Evolutionary conservation across 2,888 invertebrate species (phyloP).

Genomic region (Platycheirus rosarum): DNA sequence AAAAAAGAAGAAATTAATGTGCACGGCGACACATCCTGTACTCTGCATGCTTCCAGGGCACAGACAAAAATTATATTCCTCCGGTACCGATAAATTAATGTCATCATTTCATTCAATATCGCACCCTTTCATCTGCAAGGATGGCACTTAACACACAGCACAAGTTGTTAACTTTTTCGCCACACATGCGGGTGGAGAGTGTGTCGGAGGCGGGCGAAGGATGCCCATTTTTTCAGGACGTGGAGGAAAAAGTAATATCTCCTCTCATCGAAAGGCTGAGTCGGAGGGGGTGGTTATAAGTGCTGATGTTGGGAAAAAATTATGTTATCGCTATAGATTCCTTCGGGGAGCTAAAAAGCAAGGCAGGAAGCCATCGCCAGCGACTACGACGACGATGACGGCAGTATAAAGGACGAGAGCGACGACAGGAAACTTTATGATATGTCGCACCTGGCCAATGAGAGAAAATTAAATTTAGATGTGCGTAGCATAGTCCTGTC

Average conservation of each 20-base stretch:
- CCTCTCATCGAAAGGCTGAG: conserved; percentile 42
- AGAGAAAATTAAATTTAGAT: conserved; percentile 72
- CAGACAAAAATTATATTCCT: conserved; percentile 48
- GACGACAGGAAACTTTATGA: conserved; percentile 68
- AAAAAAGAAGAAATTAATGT: conserved; percentile 19
- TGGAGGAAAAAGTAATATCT: conserved; percentile 35
- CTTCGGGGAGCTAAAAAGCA: conserved; percentile 30
- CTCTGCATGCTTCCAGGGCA: conserved; percentile 11
- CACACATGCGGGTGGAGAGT: background rate
- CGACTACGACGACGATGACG: conserved; percentile 13
- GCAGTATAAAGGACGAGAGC: background rate
- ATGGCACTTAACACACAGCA: conserved; percentile 64
- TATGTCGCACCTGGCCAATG: conserved; percentile 74
- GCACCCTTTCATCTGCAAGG: conserved; percentile 62
- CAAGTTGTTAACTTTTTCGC: conserved; percentile 66
- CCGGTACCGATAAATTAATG: conserved; percentile 69
- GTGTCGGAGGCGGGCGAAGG: background rate
- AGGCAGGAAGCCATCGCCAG: background rate
- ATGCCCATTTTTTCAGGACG: conserved; percentile 16
- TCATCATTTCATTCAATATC: conserved; percentile 70
- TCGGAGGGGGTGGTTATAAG: conserved; percentile 9
- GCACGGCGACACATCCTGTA: background rate
- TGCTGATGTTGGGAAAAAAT: conserved; percentile 49
- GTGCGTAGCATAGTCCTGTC: conserved; percentile 43
- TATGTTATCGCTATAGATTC: conserved; percentile 50